Evolutionary conservation across 2,113 vertebrate species (phyloP).

Genomic region (Ophthalmolycus amberensis): DNA sequence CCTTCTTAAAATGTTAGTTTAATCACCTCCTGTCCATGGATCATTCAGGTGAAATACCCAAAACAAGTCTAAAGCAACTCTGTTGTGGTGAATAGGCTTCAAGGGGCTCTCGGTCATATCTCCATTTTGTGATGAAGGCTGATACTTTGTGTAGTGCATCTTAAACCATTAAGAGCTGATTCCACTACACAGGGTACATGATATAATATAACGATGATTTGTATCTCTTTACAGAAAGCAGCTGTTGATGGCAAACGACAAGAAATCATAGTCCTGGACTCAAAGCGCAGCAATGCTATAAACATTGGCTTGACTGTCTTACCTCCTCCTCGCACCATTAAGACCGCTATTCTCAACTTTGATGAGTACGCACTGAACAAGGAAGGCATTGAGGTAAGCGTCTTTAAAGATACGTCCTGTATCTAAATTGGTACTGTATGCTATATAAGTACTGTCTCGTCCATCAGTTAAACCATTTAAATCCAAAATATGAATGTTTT

Average conservation of each 20-base stretch:
- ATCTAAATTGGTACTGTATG: constrained; percentile 17
- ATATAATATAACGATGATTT: background rate
- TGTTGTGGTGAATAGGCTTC: background rate
- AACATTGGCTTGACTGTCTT: constrained; percentile 98
- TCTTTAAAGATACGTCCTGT: background rate
- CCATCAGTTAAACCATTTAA: constrained; percentile 43
- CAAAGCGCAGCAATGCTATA: constrained; percentile 96
- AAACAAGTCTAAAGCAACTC: too few species aligned
- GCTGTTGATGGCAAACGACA: constrained; percentile 96
- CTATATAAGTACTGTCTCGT: constrained; percentile 11
- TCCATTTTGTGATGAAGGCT: background rate
- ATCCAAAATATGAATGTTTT: constrained; percentile 60
- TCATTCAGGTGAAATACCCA: background rate
- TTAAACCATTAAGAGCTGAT: background rate
- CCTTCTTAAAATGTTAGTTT: background rate
- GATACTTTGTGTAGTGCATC: background rate
- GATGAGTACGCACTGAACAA: constrained; percentile 99
- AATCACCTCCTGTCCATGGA: background rate
- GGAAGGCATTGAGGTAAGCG: constrained; percentile 96
- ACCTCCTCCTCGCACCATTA: constrained; percentile 96
- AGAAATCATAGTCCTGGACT: constrained; percentile 96
- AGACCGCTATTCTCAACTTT: constrained; percentile 98
- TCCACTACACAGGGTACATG: background rate
- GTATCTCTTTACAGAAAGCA: constrained; percentile 88
- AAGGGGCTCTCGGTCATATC: background rate